phyloP scores from a whole-genome alignment of 2,797 vertebrate genomes.

The Tokudaia muenninki region DNA sequence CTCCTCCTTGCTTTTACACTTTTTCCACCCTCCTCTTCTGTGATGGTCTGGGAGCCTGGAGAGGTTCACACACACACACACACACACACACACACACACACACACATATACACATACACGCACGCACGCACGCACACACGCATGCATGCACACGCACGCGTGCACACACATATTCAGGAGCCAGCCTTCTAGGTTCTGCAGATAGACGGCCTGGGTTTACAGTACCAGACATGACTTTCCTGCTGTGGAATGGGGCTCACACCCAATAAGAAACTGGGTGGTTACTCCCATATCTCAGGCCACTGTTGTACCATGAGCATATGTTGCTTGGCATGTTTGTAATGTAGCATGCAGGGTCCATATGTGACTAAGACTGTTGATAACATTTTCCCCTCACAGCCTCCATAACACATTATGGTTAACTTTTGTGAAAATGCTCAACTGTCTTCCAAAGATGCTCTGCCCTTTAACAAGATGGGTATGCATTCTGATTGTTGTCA shows the following conservation, averaged over 20 bases:
- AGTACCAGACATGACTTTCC: neutral
- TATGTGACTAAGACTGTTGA: neutral
- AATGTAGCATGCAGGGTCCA: neutral
- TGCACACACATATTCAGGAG: neutral
- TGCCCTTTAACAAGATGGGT: neutral
- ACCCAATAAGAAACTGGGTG: neutral
- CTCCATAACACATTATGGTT: neutral
- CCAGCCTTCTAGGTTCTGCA: neutral
- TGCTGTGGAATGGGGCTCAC: neutral
- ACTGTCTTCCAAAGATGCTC: neutral
- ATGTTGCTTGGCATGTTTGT: neutral
- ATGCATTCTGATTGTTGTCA: neutral
- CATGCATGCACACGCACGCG: too few species aligned
- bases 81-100: too few species aligned
- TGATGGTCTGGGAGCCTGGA: neutral
- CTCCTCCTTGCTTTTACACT: neutral
- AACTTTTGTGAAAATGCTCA: neutral
- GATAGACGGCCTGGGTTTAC: neutral
- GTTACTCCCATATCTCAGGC: neutral
- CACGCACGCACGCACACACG: too few species aligned
- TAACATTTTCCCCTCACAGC: neutral
- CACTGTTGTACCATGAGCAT: too few species aligned
- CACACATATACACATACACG: too few species aligned
- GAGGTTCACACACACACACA: neutral
- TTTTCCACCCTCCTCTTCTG: too few species aligned